These are phyloP conservation scores for Xiphophorus birchmanni DNA, from an alignment of 2,797 vertebrate species.

Conservation along the genomic window DNA sequence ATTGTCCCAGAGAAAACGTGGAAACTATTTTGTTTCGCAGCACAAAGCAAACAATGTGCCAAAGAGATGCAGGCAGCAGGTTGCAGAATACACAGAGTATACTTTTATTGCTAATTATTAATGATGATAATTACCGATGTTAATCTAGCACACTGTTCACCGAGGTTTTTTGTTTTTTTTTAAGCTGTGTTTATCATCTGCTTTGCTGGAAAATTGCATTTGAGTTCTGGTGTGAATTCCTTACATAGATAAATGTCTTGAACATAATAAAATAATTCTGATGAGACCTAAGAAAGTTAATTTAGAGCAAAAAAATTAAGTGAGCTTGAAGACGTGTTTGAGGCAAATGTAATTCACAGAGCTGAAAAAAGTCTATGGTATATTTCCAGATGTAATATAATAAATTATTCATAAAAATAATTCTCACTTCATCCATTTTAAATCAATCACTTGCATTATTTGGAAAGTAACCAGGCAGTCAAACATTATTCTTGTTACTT, in stretches of 20 bases:
- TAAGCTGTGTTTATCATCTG: background rate
- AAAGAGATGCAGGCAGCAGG: background rate
- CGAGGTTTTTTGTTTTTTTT: background rate
- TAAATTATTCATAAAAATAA: background rate
- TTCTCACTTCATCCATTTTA: background rate
- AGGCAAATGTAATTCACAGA: background rate
- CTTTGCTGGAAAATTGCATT: background rate
- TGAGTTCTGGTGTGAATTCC: background rate
- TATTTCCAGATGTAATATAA: background rate
- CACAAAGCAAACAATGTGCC: background rate
- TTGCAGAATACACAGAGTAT: background rate
- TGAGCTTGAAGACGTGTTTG: background rate
- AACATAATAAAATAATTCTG: background rate
- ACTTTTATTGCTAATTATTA: background rate
- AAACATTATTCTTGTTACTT: background rate
- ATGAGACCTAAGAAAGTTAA: background rate
- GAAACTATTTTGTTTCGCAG: background rate
- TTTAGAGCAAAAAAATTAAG: background rate
- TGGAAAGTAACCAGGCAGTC: background rate
- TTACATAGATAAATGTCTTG: background rate
- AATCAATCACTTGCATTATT: background rate
- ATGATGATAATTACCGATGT: background rate
- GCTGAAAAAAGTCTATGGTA: background rate
- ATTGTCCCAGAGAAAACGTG: background rate
- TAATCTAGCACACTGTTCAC: background rate